Evolutionary conservation across 2,888 invertebrate genomes (phyloP).

Genomic region (Vesta saturnalis): DNA sequence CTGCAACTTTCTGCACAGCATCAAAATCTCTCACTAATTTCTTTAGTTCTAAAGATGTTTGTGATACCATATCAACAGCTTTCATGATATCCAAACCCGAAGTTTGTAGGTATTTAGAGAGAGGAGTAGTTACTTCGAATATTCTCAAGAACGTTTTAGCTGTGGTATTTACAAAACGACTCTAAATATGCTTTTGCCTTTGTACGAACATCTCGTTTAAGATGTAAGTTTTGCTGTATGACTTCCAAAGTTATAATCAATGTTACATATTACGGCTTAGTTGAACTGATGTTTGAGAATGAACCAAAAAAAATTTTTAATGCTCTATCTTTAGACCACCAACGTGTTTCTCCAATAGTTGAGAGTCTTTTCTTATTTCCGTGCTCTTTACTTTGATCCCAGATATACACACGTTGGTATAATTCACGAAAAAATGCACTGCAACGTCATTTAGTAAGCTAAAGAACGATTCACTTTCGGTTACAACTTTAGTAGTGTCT

Average conservation of each 20-base stretch:
- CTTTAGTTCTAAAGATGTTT: no score
- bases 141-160: slow-evolving; percentile 9
- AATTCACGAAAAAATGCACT: slow-evolving; percentile 20
- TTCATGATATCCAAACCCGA: slow-evolving; percentile 3
- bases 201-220: not conserved
- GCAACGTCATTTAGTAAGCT: not conserved
- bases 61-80: not conserved
- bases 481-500: not conserved
- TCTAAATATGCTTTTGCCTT: no score
- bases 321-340: not conserved
- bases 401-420: slow-evolving; percentile 16
- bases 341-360: not conserved
- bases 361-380: not conserved
- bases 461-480: slow-evolving; percentile 9
- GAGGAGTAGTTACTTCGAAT: no score
- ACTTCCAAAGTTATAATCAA: no score
- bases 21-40: no score
- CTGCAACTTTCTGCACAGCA: no score
- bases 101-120: slow-evolving; percentile 5
- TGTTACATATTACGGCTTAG: no score
- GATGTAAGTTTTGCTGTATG: not conserved
- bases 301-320: not conserved
- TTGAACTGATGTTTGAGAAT: not conserved
- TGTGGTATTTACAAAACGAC: not conserved
- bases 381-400: not conserved